phyloP scores from a whole-genome alignment of 2,113 vertebrate genomes.

The Rhombomys opimus region DNA sequence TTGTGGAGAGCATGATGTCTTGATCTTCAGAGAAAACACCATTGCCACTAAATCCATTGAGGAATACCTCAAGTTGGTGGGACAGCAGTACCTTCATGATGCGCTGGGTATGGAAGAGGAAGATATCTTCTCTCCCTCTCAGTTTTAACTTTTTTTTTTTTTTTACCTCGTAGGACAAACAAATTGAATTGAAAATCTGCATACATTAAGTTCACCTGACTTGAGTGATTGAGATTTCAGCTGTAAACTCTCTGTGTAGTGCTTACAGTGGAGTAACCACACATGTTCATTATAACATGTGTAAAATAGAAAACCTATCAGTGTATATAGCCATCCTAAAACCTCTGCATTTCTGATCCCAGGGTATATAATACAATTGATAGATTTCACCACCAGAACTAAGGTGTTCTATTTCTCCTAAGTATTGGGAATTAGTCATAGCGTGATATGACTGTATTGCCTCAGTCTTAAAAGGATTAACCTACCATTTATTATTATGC shows the following conservation, averaged over 20 bases:
- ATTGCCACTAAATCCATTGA: slow-evolving; percentile 98
- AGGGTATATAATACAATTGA: neutral
- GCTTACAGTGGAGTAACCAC: neutral
- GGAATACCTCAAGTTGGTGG: slow-evolving; percentile 97
- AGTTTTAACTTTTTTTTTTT: neutral
- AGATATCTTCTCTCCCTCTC: neutral
- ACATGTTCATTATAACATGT: neutral
- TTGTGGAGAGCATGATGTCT: slow-evolving; percentile 95
- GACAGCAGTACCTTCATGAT: slow-evolving; percentile 97
- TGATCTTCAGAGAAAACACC: slow-evolving; percentile 99
- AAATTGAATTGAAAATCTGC: slow-evolving; percentile 13
- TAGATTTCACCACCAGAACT: neutral
- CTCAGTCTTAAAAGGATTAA: slow-evolving; percentile 13
- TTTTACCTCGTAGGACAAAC: neutral
- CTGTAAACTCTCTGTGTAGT: neutral
- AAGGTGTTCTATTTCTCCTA: neutral
- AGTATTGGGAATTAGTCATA: neutral
- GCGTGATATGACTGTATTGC: neutral
- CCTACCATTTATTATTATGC: neutral
- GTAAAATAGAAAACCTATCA: neutral
- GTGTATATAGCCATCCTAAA: neutral
- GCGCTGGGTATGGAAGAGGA: slow-evolving; percentile 91
- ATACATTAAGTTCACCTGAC: neutral
- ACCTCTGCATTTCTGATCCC: neutral
- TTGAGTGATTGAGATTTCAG: neutral